phyloP scores from a whole-genome alignment of 2,113 vertebrate species.

The Physeter macrocephalus region DNA sequence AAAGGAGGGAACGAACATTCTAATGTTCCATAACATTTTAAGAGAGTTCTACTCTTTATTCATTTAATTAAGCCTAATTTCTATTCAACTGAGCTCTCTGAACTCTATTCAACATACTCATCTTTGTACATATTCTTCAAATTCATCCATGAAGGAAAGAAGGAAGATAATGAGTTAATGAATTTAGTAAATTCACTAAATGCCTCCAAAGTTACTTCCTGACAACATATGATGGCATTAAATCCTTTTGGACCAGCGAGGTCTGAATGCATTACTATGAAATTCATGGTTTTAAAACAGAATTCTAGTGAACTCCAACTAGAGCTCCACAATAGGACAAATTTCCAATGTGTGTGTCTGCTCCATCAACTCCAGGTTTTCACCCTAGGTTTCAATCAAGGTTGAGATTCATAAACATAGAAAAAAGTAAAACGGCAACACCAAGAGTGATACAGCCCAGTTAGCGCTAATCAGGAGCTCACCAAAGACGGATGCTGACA shows the following conservation, averaged over 20 bases:
- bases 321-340: neutral
- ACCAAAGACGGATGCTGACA: neutral
- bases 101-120: neutral
- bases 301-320: conserved; percentile 17
- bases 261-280: neutral
- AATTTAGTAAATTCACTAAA: conserved; percentile 28
- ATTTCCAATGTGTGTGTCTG: neutral
- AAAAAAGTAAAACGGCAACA: neutral
- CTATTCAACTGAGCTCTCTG: neutral
- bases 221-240: neutral
- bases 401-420: neutral
- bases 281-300: conserved; percentile 25
- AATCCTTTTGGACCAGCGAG: neutral
- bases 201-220: neutral
- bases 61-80: neutral
- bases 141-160: neutral
- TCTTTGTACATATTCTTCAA: neutral
- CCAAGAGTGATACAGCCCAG: neutral
- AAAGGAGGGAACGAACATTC: neutral
- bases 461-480: neutral
- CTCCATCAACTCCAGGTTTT: neutral
- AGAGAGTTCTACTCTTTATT: neutral
- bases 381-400: neutral
- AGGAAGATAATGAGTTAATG: neutral
- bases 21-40: neutral